phyloP scores from a whole-genome alignment of 37 sponge, comb jelly and placozoan species.

The Beroe forskalii region DNA sequence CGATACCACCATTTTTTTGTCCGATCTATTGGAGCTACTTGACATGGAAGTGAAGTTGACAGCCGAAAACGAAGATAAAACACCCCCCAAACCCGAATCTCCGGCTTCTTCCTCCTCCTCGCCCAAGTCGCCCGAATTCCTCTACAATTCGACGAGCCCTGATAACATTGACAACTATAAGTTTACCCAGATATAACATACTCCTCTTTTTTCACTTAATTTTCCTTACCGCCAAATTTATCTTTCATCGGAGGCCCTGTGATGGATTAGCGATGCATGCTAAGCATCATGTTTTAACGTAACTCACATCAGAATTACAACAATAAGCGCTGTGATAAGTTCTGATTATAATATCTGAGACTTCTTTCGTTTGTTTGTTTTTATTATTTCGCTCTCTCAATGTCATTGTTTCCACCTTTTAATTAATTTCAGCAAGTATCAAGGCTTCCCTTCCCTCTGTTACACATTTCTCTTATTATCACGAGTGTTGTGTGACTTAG shows the following conservation, averaged over 20 bases:
- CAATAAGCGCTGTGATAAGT: no score
- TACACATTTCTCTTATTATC: no score
- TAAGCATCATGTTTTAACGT: not conserved
- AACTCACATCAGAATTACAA: not conserved
- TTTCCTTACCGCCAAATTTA: not conserved
- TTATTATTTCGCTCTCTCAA: no score
- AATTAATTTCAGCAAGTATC: no score
- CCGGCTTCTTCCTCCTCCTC: constrained; percentile 41
- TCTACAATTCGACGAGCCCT: not conserved
- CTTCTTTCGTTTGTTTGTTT: no score
- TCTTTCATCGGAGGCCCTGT: not conserved
- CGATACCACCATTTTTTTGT: not conserved
- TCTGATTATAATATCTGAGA: no score
- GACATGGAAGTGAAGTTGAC: constrained; percentile 24
- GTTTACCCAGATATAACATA: no score
- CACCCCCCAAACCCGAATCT: not conserved
- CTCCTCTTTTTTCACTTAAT: no score
- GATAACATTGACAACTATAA: constrained; percentile 15
- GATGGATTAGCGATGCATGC: not conserved
- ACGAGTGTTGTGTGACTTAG: no score
- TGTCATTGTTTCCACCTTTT: no score
- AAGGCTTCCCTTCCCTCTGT: no score
- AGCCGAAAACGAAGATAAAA: not conserved
- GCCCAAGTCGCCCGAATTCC: constrained; percentile 45
- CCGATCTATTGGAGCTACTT: not conserved